A percentile compares a stretch with the other conserved stretches of the same genome.
phyloP scores from a whole-genome alignment of 2,797 vertebrate genomes.

The Cyclura pinguis region DNA sequence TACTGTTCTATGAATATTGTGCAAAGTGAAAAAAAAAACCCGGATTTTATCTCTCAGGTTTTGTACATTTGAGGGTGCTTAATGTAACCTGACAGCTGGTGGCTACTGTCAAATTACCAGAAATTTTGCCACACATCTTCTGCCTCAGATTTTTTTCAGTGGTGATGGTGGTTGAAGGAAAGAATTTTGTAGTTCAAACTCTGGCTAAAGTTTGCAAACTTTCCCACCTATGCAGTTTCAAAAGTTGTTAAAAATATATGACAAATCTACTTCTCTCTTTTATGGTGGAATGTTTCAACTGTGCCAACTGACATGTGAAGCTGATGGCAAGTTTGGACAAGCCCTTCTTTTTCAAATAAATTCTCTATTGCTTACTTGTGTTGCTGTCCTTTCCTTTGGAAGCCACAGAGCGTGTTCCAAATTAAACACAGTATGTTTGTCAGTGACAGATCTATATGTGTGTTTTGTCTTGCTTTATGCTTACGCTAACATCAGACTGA shows the following conservation, averaged over 20 bases:
- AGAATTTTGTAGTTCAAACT: neutral
- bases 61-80: neutral
- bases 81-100: neutral
- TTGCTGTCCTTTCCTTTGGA: neutral
- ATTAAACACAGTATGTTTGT: neutral
- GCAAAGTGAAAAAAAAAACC: neutral
- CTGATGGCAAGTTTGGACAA: neutral
- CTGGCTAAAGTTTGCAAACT: neutral
- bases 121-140: neutral
- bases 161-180: neutral
- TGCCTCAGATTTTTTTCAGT: neutral
- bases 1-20: neutral
- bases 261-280: neutral
- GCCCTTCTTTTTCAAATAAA: conserved; percentile 17
- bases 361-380: neutral
- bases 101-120: neutral
- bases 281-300: neutral
- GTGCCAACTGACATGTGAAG: neutral
- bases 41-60: neutral
- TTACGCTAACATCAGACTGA: rapidly evolving
- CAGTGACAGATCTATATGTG: neutral
- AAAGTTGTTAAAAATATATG: neutral
- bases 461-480: rapidly evolving
- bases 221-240: neutral
- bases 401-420: neutral